Evolutionary conservation across 2,888 invertebrate genomes (phyloP), one percentile per base, ranked within the genome.

Genomic region (Stenoptilia bipunctidactyla): DNA sequence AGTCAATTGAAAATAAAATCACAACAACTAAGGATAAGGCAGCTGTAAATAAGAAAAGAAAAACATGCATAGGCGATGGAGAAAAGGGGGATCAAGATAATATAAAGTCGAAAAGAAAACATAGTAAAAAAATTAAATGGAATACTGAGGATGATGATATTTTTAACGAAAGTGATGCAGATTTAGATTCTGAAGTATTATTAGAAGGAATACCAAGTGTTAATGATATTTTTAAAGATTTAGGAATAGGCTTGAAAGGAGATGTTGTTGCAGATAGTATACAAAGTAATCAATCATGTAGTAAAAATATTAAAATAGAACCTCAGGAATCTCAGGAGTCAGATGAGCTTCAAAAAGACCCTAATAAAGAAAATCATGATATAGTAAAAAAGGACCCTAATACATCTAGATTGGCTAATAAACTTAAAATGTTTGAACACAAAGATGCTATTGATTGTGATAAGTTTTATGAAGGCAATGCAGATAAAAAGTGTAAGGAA

Each of bases 141-240:
- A 40, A 42, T 2, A 41, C 45, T 39, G 2, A 34, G 14, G 14
- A 38, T 38, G 15, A 43, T 46, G 30, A 30, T 12, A 30, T 34
- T 2, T 14, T 34, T 46, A 61, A 65, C 36, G 41, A 47, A 6
- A 43, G 43, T 45, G 58, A 59, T 44, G 55, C 55, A 27, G 50
- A 37, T 13, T 51, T 46, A 34, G 45, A 68, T 15, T 53, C 83
- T 27, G 70, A 83, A 46, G 71, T 61, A 45, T 63, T 84, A 2
- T 53, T 84, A 27, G 70, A 83, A 46, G 71, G 61, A 45, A 63
- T 84, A 2, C 84, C 83, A 0, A 83, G 83, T 62, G 84, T 84
- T 0, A 77, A 85, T 59, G 80, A 84, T 53, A 61, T 63, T 14
- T 80, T 73, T 44, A 56, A 61, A 27, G 66, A 72, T 45, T 58